These are phyloP conservation scores for Microchrysa polita DNA, from an alignment of 2,888 invertebrate genomes.

Conservation along the genomic window DNA sequence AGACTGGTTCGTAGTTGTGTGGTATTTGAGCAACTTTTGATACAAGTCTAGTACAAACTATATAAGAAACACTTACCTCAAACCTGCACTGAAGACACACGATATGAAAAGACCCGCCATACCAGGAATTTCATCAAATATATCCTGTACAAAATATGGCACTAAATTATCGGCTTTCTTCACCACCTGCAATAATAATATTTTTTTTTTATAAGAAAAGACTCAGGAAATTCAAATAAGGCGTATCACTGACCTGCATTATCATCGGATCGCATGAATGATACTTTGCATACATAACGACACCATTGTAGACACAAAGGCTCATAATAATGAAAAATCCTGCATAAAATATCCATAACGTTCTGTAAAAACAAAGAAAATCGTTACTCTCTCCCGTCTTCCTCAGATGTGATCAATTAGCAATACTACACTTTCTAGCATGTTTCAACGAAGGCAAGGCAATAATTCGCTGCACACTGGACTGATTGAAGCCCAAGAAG, in stretches of 20 bases:
- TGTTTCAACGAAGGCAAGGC: slow-evolving; percentile 67
- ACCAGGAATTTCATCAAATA: slow-evolving; percentile 63
- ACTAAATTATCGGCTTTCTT: slow-evolving; percentile 61
- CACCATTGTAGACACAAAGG: slow-evolving; percentile 67
- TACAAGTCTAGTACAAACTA: no score
- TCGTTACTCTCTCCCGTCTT: neutral
- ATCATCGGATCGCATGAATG: slow-evolving; percentile 68
- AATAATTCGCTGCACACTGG: slow-evolving; percentile 72
- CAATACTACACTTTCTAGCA: slow-evolving; percentile 64
- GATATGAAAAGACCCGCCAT: slow-evolving; percentile 68
- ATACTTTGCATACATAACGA: slow-evolving; percentile 67
- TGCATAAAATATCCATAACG: slow-evolving; percentile 65
- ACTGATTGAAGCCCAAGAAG: slow-evolving; percentile 72
- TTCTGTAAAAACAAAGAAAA: slow-evolving; percentile 57
- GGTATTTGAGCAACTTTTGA: no score
- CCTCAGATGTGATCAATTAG: neutral
- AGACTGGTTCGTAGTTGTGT: no score
- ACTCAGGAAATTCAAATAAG: no score
- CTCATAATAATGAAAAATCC: slow-evolving; percentile 66
- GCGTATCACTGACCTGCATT: slow-evolving; percentile 52
- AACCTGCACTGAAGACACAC: slow-evolving; percentile 67
- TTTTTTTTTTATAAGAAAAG: no score
- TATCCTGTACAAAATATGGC: slow-evolving; percentile 66
- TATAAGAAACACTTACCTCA: slow-evolving; percentile 60
- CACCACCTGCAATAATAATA: slow-evolving; percentile 54